These are phyloP conservation scores for Pyrrhosoma nymphula DNA, from an alignment of 2,888 invertebrate genomes.

Conservation along the genomic window DNA sequence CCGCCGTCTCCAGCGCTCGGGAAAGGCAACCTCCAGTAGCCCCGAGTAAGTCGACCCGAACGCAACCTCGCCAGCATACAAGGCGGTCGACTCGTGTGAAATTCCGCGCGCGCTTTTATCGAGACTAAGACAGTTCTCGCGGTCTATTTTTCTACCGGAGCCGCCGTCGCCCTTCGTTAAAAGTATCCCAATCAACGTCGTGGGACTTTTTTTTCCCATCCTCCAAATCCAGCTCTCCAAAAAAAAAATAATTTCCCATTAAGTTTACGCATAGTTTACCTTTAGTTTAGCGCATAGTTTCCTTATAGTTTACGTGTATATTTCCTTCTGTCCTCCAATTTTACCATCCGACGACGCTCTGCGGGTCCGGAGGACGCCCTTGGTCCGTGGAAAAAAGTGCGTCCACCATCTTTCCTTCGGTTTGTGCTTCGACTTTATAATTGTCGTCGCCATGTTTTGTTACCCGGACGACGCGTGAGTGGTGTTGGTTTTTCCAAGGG, in stretches of 20 bases:
- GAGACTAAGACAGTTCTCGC: background rate
- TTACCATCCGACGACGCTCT: background rate
- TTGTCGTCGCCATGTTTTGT: background rate
- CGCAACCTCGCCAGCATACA: conserved; percentile 15
- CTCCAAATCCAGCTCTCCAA: too few relatives aligned
- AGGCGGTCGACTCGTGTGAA: conserved; percentile 27
- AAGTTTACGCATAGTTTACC: too few relatives aligned
- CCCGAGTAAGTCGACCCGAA: conserved; percentile 62
- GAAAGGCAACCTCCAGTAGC: conserved; percentile 60
- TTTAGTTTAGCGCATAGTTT: too few relatives aligned
- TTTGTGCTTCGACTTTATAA: background rate
- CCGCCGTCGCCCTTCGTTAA: background rate
- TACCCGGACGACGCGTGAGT: background rate
- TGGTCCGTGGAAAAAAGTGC: too few relatives aligned
- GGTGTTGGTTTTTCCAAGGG: background rate
- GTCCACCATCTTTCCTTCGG: background rate
- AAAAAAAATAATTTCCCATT: too few relatives aligned
- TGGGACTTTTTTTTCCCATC: background rate
- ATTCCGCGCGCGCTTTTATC: background rate
- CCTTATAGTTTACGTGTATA: too few relatives aligned
- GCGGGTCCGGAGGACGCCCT: too few relatives aligned
- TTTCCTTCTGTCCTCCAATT: background rate
- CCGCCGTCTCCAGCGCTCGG: background rate
- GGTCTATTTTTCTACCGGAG: background rate
- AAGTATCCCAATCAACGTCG: background rate